Evolutionary conservation across 2,888 invertebrate species (phyloP), one percentile per base, ranked within the genome.

Genomic region (Aphelenchoides bicaudatus): DNA sequence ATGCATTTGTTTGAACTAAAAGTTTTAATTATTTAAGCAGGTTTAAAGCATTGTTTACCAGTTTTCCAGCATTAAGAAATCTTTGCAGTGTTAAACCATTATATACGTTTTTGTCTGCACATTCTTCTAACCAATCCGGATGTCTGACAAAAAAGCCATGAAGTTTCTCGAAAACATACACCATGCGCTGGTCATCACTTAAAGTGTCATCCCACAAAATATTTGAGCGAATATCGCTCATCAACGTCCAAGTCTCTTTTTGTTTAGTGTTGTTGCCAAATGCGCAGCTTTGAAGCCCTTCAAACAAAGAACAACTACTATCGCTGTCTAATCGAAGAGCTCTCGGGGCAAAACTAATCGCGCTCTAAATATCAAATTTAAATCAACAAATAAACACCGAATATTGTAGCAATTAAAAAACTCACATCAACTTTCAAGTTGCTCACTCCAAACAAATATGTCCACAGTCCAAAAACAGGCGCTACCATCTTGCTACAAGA

Each of bases 141-240:
- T 43, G 43, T 43, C 43, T 19, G 8, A 43, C 43, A n/a, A 19
- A 43, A n/a, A 43, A 43, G 23, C 43, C 43, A 25, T 43, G 43
- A 19, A 43, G 43, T 25, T n/a, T 6, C n/a, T 43, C 43, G 43
- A 21, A 43, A 10, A 21, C 43, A 43, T 8, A 43, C 10, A n/a
- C 43, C 43, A 43, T 43, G 10, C 43, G 10, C 43, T 21, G 16
- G 43, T 43, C 43, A 25, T 43, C 43, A 19, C 21, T 43, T n/a
- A 43, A n/a, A 6, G 16, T 6, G 43, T 43, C 43, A n/a, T 43
- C 43, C 43, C 43, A 43, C 16, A 43, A 25, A n/a, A 43, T 25
- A n/a, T 43, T 43, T 25, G 43, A 43, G 23, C 43, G 43, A 8
- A 43, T 19, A n/a, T 43, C 43, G 43, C 43, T 43, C 21, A 43